Evolutionary conservation across 2,113 vertebrate genomes (phyloP).

Genomic region (Gavialis gangeticus): DNA sequence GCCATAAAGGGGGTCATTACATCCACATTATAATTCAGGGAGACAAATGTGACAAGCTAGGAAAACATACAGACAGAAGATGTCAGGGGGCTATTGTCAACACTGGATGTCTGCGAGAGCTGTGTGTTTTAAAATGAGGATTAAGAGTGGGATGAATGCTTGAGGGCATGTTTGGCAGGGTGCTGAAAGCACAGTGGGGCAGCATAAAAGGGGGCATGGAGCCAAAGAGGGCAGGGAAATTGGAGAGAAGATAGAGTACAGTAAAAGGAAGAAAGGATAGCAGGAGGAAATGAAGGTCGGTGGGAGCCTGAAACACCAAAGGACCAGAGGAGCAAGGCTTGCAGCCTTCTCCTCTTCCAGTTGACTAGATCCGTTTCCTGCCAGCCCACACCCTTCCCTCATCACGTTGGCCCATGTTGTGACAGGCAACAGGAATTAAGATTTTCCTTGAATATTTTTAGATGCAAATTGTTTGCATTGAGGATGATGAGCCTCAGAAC

Average conservation of each 20-base stretch:
- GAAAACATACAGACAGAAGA: background rate
- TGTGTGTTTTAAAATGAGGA: background rate
- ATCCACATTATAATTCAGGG: background rate
- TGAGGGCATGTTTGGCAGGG: background rate
- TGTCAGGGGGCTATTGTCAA: background rate
- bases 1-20: background rate
- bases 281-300: background rate
- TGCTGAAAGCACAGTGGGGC: background rate
- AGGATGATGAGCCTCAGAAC: background rate
- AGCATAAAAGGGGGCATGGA: background rate
- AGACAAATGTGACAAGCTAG: background rate
- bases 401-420: background rate
- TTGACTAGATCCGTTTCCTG: background rate
- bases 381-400: background rate
- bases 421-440: background rate
- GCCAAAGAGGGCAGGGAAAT: background rate
- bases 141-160: background rate
- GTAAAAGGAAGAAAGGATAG: background rate
- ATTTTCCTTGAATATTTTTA: background rate
- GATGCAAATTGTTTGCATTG: background rate
- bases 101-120: background rate
- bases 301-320: background rate
- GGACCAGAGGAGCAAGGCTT: background rate
- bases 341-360: background rate
- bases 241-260: background rate